Percentiles rank a stretch among this genome's conserved stretches.
These are phyloP conservation scores for Mobula hypostoma DNA, from an alignment of 2,113 vertebrate species.

Conservation along the genomic window DNA sequence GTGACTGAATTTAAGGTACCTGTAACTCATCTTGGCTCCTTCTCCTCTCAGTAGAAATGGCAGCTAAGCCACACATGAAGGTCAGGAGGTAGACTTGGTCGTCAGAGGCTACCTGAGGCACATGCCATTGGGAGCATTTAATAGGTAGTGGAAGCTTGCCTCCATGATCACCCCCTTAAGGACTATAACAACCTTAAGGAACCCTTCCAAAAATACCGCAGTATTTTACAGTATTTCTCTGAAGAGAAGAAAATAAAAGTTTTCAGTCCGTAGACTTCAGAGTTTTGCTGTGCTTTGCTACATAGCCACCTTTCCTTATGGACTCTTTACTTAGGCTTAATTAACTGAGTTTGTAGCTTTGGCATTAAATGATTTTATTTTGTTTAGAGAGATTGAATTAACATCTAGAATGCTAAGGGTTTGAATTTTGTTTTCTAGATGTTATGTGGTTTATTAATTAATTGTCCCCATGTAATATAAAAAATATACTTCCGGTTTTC, in stretches of 20 bases:
- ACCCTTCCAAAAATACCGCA: no score
- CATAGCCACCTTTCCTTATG: background rate
- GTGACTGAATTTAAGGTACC: no score
- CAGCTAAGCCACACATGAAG: no score
- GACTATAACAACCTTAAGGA: no score
- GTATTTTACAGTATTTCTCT: no score
- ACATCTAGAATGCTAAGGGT: background rate
- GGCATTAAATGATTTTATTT: background rate
- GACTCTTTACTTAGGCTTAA: background rate
- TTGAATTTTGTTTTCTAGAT: background rate
- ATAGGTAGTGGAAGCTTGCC: no score
- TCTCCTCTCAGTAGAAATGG: no score
- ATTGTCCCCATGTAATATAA: background rate
- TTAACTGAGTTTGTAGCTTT: background rate
- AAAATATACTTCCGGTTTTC: background rate
- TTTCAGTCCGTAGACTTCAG: background rate
- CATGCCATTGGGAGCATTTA: no score
- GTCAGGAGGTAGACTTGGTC: no score
- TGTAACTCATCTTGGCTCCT: no score
- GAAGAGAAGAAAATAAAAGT: background rate
- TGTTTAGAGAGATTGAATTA: background rate
- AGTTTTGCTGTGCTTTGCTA: background rate
- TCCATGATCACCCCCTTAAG: no score
- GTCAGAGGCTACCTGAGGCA: no score
- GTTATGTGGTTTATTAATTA: background rate